Evolutionary conservation across 2,113 vertebrate species (phyloP).

Genomic region (Neogale vison): DNA sequence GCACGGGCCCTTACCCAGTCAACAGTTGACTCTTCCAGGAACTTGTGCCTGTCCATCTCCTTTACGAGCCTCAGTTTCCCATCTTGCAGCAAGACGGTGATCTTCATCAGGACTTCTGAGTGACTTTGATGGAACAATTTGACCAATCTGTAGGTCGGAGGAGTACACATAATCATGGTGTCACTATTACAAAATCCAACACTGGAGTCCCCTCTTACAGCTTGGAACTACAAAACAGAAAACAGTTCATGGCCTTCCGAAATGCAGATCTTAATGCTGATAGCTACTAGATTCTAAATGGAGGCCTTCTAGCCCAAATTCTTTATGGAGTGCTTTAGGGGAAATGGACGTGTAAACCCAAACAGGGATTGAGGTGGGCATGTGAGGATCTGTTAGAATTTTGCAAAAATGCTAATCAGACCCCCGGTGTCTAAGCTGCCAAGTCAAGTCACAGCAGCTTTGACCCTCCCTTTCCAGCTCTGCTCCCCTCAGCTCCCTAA

Average conservation of each 20-base stretch:
- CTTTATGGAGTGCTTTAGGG: constrained; percentile 44
- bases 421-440: not conserved
- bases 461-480: not conserved
- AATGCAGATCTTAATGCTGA: constrained; percentile 14
- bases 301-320: constrained; percentile 43
- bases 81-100: not conserved
- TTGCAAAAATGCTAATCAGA: constrained; percentile 70
- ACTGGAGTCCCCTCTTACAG: not conserved
- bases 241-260: constrained; percentile 24
- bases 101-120: not conserved
- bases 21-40: not conserved
- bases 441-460: constrained; percentile 59
- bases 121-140: not conserved
- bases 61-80: not conserved
- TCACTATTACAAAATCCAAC: not conserved
- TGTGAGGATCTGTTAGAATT: constrained; percentile 71
- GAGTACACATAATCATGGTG: not conserved
- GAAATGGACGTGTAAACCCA: not conserved
- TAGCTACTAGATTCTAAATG: not conserved
- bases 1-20: not conserved
- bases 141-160: not conserved
- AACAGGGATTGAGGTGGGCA: constrained; percentile 32
- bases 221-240: constrained; percentile 27
- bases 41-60: not conserved
- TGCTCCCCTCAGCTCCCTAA: not conserved